Evolutionary conservation across 2,113 vertebrate species (phyloP), one percentile per base, ranked within the genome.

Genomic region (Orientallactaga bullata): DNA sequence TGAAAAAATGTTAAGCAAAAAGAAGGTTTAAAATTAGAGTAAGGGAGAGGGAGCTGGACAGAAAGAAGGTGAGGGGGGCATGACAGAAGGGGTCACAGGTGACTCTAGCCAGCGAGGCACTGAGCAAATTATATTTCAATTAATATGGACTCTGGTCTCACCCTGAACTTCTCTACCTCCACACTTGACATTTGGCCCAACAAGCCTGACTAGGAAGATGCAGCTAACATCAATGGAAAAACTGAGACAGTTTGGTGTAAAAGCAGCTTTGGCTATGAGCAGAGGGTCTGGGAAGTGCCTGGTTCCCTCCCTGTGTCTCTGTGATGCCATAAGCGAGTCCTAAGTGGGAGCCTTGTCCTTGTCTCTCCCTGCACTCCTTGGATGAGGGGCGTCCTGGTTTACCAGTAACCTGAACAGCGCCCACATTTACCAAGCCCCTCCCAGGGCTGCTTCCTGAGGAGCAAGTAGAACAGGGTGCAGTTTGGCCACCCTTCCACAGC

Each of bases 61-160:
- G 17, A 65, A n/a, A 35, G 26, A 72, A 35, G 7, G 23, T 0
- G 7, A 61, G 94, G 26, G 15, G 61, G 61, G 21, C 61, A 63
- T 63, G 95, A 32, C 55, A 55, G 55, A 12, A 55, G 55, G 92
- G 88, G 82, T 0, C 0, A 58, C 12, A 39, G 55, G 58, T n/a
- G 82, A 32, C 78, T 66, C 63, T 11, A 55, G 55, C 55, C 55
- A 55, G 55, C 55, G 10, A 55, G 55, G 55, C 55, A 55, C 55
- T 55, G 83, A 91, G 65, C 76, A 93, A 90, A 93, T 97, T 85
- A 78, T 37, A 58, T 58, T 72, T 39, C 13, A 73, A 16, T 35
- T 10, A 35, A 85, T 47, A 55, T n/a, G 7, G 24, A 15, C 26
- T n/a, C n/a, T 1, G 35, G n/a, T 51, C 69, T 72, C 30, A 30